Percentiles rank a stretch among this genome's conserved stretches.
phyloP scores from a whole-genome alignment of 2,888 invertebrate genomes.

The Eulithis prunata region DNA sequence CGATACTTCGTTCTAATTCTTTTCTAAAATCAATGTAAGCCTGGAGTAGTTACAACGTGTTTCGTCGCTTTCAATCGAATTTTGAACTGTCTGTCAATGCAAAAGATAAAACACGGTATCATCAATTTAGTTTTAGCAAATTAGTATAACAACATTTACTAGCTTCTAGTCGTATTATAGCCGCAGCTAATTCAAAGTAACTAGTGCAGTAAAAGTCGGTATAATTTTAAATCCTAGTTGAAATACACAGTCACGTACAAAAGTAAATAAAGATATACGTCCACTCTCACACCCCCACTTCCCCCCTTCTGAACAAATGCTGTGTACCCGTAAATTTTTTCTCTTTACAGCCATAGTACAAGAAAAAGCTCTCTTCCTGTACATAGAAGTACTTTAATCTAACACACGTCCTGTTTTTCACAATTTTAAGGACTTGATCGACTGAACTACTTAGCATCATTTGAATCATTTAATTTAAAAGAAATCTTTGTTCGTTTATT shows the following conservation, averaged over 20 bases:
- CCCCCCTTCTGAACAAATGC: constrained; percentile 33
- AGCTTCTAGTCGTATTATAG: constrained; percentile 4
- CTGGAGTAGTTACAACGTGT: too few relatives aligned
- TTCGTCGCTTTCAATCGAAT: too few relatives aligned
- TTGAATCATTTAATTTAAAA: too few relatives aligned
- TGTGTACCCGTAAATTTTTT: constrained; percentile 72
- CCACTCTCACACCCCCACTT: constrained; percentile 33
- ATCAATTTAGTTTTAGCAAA: too few relatives aligned
- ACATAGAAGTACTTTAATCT: constrained; percentile 57
- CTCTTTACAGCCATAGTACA: constrained; percentile 74
- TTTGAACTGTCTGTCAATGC: too few relatives aligned
- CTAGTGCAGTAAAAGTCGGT: constrained; percentile 10
- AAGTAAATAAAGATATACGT: constrained; percentile 67
- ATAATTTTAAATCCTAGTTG: constrained; percentile 39
- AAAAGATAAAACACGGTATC: too few relatives aligned
- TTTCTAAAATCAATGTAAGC: too few relatives aligned
- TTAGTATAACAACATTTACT: too few relatives aligned
- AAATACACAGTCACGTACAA: constrained; percentile 70
- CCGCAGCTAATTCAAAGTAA: constrained; percentile 22
- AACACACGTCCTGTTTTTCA: constrained; percentile 52
- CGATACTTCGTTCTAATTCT: too few relatives aligned
- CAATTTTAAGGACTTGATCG: constrained; percentile 13
- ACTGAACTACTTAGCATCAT: background rate
- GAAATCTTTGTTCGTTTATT: too few relatives aligned
- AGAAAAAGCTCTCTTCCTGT: constrained; percentile 70